These are phyloP conservation scores for Pipra filicauda DNA, from an alignment of 2,113 vertebrate genomes.

Conservation along the genomic window DNA sequence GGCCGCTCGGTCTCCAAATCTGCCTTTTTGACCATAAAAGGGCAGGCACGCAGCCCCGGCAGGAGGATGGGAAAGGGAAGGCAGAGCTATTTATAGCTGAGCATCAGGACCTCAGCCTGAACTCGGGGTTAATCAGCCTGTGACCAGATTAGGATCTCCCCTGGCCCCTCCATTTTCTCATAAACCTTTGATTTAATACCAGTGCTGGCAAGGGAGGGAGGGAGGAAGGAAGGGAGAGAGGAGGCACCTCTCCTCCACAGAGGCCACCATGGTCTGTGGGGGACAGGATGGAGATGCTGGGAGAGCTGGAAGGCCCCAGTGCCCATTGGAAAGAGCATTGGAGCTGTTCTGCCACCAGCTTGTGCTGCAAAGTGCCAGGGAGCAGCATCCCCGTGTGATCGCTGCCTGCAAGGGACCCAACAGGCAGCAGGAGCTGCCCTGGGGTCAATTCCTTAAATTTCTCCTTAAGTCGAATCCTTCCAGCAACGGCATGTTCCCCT, in stretches of 20 bases:
- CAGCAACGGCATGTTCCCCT: rapidly evolving
- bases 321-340: neutral
- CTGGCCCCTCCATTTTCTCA: constrained; percentile 65
- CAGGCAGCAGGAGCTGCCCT: neutral
- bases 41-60: constrained; percentile 68
- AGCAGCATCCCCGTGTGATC: rapidly evolving
- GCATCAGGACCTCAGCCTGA: constrained; percentile 70
- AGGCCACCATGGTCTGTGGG: neutral
- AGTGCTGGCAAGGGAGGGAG: neutral
- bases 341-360: neutral
- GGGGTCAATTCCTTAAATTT: neutral
- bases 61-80: constrained; percentile 75
- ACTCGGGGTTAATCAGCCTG: constrained; percentile 68
- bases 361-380: neutral
- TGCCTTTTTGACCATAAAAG: constrained; percentile 84
- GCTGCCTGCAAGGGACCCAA: neutral
- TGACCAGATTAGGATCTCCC: constrained; percentile 68
- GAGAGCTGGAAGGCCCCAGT: neutral
- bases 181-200: constrained; percentile 64
- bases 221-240: neutral
- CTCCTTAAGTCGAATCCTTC: neutral
- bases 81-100: constrained; percentile 80
- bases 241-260: neutral
- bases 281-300: neutral
- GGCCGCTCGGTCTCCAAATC: constrained; percentile 62